These are phyloP conservation scores for Nannobrachium achirus DNA, from an alignment of 2,113 vertebrate species.

Conservation along the genomic window DNA sequence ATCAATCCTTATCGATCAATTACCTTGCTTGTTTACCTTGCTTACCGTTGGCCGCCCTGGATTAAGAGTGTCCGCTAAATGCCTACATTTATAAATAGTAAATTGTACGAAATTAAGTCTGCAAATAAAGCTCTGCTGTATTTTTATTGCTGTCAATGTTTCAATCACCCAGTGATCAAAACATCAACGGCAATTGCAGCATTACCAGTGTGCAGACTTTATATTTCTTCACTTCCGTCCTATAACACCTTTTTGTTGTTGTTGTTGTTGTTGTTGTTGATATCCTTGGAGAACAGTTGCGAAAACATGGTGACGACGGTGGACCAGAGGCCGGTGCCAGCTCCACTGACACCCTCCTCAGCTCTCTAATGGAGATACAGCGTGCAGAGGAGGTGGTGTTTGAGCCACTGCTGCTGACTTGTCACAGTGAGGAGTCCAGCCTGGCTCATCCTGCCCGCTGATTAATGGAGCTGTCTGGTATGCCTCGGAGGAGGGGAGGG, in stretches of 20 bases:
- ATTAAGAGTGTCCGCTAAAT: no score
- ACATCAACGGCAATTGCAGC: no score
- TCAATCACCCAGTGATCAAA: no score
- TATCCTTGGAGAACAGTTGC: slow-evolving; percentile 69
- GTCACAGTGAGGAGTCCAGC: slow-evolving; percentile 57
- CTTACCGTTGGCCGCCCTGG: no score
- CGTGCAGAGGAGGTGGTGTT: slow-evolving; percentile 40
- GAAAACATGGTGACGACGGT: slow-evolving; percentile 64
- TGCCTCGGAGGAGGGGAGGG: slow-evolving; percentile 40
- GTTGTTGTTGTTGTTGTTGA: slow-evolving; percentile 28
- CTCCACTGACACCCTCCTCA: slow-evolving; percentile 48
- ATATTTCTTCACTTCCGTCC: no score
- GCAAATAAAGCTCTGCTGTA: no score
- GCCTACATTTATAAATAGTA: no score
- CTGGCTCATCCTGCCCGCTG: slow-evolving; percentile 67
- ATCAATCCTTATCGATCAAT: no score
- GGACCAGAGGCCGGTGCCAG: slow-evolving; percentile 41
- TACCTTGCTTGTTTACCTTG: no score
- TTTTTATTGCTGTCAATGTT: no score
- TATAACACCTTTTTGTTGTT: slow-evolving; percentile 30
- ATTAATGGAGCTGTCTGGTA: slow-evolving; percentile 74
- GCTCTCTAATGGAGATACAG: slow-evolving; percentile 67
- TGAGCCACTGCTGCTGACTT: slow-evolving; percentile 60
- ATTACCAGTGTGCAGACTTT: no score
- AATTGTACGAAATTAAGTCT: no score